phyloP scores from a whole-genome alignment of 2,113 vertebrate genomes.

The Phasianus colchicus region DNA sequence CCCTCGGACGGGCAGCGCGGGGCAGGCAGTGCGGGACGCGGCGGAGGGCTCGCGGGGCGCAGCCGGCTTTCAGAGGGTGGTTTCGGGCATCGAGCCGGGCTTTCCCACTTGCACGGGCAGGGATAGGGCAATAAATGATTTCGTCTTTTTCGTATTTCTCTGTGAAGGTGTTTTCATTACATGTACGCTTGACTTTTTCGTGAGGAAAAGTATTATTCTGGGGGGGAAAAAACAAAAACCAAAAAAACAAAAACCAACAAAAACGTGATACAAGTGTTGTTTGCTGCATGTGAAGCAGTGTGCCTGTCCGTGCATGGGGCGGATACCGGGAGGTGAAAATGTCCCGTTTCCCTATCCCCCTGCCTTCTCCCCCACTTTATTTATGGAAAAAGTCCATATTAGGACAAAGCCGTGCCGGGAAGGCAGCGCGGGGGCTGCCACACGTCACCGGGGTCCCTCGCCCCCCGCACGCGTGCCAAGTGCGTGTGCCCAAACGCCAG shows the following conservation, averaged over 20 bases:
- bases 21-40: no score
- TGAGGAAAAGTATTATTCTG: background rate
- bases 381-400: background rate
- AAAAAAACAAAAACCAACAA: no score
- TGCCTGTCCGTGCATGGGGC: accelerated
- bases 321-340: background rate
- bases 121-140: accelerated
- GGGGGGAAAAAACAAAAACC: no score
- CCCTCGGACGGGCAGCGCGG: background rate
- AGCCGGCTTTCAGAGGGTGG: background rate
- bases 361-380: background rate
- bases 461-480: background rate
- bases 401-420: background rate
- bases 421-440: accelerated
- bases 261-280: accelerated
- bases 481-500: background rate
- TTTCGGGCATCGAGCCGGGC: accelerated
- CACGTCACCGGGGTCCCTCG: no score
- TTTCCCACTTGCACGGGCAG: accelerated
- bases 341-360: accelerated
- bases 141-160: accelerated
- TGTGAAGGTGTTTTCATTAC: background rate
- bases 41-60: background rate
- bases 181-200: accelerated
- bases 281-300: accelerated